Conservation (phyloP, 2,797 vertebrate genomes). For the Sciurus vulgaris region DNA sequence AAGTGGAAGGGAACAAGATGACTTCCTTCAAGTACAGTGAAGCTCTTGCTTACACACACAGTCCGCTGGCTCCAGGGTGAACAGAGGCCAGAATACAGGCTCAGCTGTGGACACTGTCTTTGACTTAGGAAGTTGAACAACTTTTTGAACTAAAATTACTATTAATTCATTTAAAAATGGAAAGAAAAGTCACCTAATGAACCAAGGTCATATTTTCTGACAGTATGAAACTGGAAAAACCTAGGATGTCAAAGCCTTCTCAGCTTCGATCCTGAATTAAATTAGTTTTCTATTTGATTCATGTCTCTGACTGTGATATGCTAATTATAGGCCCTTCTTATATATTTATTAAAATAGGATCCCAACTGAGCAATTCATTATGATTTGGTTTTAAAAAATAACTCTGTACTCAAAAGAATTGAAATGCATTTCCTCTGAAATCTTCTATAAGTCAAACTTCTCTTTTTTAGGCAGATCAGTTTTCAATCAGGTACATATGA, state of each 20-base stretch:
- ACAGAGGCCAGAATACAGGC: background rate
- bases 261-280: constrained; percentile 56
- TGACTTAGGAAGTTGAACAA: background rate
- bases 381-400: constrained; percentile 64
- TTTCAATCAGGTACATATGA: constrained; percentile 60
- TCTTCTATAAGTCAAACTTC: constrained; percentile 66
- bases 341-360: constrained; percentile 62
- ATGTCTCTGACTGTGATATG: constrained; percentile 62
- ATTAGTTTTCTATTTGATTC: constrained; percentile 72
- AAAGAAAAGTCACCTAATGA: constrained; percentile 61
- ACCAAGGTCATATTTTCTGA: constrained; percentile 58
- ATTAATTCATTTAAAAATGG: constrained; percentile 60
- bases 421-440: constrained; percentile 63
- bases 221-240: constrained; percentile 43
- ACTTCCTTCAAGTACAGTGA: background rate
- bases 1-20: background rate
- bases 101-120: background rate
- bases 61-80: background rate
- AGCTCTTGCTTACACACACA: background rate
- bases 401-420: constrained; percentile 61
- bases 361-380: constrained; percentile 60
- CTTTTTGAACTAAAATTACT: constrained; percentile 30
- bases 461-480: constrained; percentile 38
- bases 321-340: constrained; percentile 72
- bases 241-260: constrained; percentile 31